These are phyloP conservation scores for Eupithecia tripunctaria DNA, from an alignment of 2,888 invertebrate genomes.

Conservation along the genomic window DNA sequence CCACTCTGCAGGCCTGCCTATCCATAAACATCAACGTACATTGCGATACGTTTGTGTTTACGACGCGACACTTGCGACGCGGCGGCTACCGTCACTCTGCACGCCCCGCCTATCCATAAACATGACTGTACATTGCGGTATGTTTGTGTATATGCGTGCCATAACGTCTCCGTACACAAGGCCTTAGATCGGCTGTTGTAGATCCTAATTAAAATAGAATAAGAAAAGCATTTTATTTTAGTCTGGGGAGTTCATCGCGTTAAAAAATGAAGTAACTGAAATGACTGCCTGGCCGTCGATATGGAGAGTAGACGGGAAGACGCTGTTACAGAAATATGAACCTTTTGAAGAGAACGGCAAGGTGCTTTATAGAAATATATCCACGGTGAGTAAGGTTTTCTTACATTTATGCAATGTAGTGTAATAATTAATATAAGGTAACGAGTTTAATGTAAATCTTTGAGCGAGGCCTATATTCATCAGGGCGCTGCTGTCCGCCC, in stretches of 20 bases:
- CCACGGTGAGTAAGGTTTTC: slow-evolving; percentile 86
- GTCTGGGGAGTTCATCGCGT: slow-evolving; percentile 95
- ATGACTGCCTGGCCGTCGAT: slow-evolving; percentile 90
- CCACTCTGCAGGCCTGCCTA: no score
- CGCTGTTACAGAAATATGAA: slow-evolving; percentile 92
- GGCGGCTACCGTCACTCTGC: no score
- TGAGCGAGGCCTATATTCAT: not conserved
- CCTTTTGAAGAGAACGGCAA: slow-evolving; percentile 92
- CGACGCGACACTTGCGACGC: no score
- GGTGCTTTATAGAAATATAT: slow-evolving; percentile 93
- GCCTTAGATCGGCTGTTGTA: not conserved
- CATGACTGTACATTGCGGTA: no score
- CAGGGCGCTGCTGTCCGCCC: no score
- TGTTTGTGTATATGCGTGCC: no score
- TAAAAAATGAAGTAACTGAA: slow-evolving; percentile 91
- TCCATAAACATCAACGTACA: no score
- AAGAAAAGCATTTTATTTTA: slow-evolving; percentile 71
- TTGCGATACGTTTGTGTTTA: no score
- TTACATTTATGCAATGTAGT: not conserved
- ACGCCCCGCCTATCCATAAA: no score
- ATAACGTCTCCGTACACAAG: no score
- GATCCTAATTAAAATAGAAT: not conserved
- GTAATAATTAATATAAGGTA: no score
- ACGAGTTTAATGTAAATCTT: not conserved
- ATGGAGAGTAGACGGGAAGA: slow-evolving; percentile 96